These are phyloP conservation scores for Sinocyclocheilus grahami DNA, from an alignment of 2,113 vertebrate genomes.

Conservation along the genomic window DNA sequence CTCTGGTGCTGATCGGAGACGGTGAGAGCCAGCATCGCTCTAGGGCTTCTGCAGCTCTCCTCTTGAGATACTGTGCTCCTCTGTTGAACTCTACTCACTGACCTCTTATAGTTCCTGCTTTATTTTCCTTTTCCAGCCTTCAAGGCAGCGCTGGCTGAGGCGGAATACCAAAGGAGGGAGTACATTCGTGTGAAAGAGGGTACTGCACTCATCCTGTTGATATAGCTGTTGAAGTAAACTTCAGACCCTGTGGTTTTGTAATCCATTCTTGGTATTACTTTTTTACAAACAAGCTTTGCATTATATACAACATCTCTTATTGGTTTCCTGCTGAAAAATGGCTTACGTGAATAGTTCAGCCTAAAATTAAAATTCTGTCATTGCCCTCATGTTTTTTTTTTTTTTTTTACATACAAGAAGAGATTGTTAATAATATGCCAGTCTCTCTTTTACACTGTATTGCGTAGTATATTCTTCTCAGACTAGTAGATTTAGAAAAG, in stretches of 20 bases:
- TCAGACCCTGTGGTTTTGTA: conserved; percentile 17
- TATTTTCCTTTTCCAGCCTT: conserved; percentile 78
- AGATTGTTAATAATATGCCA: not conserved
- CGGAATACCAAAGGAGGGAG: conserved; percentile 90
- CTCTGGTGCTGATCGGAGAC: conserved; percentile 92
- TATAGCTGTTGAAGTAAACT: conserved; percentile 27
- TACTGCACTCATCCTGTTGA: conserved; percentile 61
- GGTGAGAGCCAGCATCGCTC: conserved; percentile 72
- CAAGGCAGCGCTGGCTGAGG: conserved; percentile 84
- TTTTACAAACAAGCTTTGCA: conserved; percentile 5
- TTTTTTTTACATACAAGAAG: too few relatives aligned
- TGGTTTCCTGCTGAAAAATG: too few relatives aligned
- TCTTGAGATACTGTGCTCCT: not conserved
- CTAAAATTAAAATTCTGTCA: not conserved
- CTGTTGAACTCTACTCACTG: conserved; percentile 16
- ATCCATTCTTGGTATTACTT: not conserved
- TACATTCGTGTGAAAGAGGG: conserved; percentile 96
- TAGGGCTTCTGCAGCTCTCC: not conserved
- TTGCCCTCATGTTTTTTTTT: too few relatives aligned
- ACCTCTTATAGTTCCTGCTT: conserved; percentile 21
- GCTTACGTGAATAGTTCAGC: not conserved
- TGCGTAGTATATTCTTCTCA: not conserved
- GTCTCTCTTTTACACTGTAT: not conserved
- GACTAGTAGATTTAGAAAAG: not conserved
- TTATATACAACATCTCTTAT: not conserved